These are phyloP conservation scores for Lordiphosa andalusiaca DNA, from an alignment of 2,888 invertebrate species.

Conservation along the genomic window DNA sequence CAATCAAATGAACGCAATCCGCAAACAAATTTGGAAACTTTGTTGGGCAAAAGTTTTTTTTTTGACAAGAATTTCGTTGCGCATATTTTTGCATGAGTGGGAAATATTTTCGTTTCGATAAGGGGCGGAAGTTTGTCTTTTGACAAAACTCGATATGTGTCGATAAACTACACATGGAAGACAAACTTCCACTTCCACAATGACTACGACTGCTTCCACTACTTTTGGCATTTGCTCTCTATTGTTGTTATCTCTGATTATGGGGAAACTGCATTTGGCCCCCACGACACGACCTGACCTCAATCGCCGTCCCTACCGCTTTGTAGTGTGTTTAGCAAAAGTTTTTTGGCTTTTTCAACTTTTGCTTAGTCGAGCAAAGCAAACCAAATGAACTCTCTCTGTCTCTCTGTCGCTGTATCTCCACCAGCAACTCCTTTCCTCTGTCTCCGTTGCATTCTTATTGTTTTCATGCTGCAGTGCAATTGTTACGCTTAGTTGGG, in stretches of 20 bases:
- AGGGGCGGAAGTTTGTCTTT: conserved; percentile 35
- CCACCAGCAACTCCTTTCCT: conserved; percentile 2
- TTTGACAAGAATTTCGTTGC: conserved; percentile 44
- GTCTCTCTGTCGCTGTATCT: conserved; percentile 48
- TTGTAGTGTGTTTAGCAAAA: conserved; percentile 50
- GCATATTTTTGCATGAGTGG: conserved; percentile 46
- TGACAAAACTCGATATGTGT: conserved; percentile 45
- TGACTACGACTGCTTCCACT: conserved; percentile 1
- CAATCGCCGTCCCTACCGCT: conserved; percentile 15
- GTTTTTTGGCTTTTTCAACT: conserved; percentile 47
- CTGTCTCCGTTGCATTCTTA: conserved; percentile 51
- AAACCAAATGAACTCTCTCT: conserved; percentile 43
- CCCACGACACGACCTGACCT: conserved; percentile 46
- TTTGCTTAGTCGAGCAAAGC: conserved; percentile 43
- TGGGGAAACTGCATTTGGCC: conserved; percentile 51
- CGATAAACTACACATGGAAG: conserved; percentile 54
- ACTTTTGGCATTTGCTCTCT: conserved; percentile 26
- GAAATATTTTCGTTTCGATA: conserved; percentile 31
- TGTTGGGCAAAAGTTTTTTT: conserved; percentile 34
- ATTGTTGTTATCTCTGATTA: conserved; percentile 64
- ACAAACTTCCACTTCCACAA: too few relatives aligned
- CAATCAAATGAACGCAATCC: conserved; percentile 53
- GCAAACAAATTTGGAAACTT: conserved; percentile 44
- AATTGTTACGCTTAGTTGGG: conserved; percentile 71
- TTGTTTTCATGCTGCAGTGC: conserved; percentile 57